These are phyloP conservation scores for Nematostella vectensis DNA, from an alignment of 92 coral and sea anemone species.

Conservation along the genomic window DNA sequence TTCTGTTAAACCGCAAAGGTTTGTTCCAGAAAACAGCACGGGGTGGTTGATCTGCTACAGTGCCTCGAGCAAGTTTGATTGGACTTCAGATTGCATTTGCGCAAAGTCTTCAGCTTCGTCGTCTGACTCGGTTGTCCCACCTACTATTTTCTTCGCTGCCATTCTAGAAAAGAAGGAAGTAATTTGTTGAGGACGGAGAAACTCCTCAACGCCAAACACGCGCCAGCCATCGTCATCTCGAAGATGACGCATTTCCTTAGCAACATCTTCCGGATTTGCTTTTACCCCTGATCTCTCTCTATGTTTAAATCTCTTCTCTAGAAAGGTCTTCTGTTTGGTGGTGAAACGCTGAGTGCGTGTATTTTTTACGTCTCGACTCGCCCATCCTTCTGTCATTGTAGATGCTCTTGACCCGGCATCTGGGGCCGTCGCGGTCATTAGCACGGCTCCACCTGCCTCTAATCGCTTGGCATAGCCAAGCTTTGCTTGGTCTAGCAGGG, in stretches of 20 bases:
- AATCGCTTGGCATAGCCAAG: conserved; percentile 18
- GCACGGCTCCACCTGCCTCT: conserved; percentile 18
- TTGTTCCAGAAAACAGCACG: too few species aligned
- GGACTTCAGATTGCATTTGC: too few species aligned
- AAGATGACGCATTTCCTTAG: conserved; percentile 23
- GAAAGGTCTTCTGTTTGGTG: conserved; percentile 14
- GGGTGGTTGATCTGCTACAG: too few species aligned
- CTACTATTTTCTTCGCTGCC: conserved; percentile 16
- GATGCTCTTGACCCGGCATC: conserved; percentile 2
- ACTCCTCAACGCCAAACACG: conserved; percentile 20
- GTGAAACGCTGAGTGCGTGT: conserved; percentile 9
- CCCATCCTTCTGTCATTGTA: conserved; percentile 24
- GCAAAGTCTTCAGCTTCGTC: too few species aligned
- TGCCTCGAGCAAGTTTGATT: too few species aligned
- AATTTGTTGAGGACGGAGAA: conserved; percentile 16
- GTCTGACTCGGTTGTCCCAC: too few species aligned
- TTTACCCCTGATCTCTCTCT: conserved; percentile 17
- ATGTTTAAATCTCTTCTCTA: conserved; percentile 14
- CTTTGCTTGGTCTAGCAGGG: conserved; percentile 20
- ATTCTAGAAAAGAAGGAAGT: conserved; percentile 18
- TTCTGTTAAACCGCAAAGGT: too few species aligned
- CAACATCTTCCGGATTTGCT: conserved; percentile 23
- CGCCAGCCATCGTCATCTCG: conserved; percentile 22
- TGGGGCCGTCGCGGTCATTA: conserved; percentile 1
- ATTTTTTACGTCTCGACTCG: conserved; percentile 9